Percentiles rank a stretch among this genome's conserved stretches.
These are phyloP conservation scores for Tinea trinotella DNA, from an alignment of 2,888 invertebrate genomes.

Conservation along the genomic window DNA sequence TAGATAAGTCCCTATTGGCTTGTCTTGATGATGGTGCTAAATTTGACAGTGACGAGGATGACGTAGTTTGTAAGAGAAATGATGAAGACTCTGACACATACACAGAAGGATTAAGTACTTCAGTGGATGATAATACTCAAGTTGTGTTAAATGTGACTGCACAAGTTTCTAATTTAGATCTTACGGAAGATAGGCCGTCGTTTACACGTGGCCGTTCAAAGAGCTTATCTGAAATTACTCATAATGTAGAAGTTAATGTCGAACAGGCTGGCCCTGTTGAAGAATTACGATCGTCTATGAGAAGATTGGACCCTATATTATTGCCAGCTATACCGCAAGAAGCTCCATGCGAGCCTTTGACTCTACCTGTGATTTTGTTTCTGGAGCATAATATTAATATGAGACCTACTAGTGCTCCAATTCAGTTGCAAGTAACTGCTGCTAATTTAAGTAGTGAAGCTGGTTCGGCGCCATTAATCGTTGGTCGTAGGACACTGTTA, in stretches of 20 bases:
- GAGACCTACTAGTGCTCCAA: constrained; percentile 61
- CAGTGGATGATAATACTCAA: constrained; percentile 54
- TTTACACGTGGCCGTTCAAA: constrained; percentile 47
- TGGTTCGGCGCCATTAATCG: constrained; percentile 54
- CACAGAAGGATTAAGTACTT: constrained; percentile 32
- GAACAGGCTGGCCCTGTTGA: constrained; percentile 46
- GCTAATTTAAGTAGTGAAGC: constrained; percentile 58
- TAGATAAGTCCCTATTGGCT: constrained; percentile 66
- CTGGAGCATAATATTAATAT: constrained; percentile 60
- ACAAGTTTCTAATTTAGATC: constrained; percentile 34
- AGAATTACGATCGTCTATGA: constrained; percentile 58
- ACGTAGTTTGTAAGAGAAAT: constrained; percentile 59
- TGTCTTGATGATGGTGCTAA: constrained; percentile 54
- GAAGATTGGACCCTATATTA: constrained; percentile 58
- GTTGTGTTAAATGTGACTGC: constrained; percentile 40
- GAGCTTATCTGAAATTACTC: constrained; percentile 53
- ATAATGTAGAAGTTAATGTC: constrained; percentile 27
- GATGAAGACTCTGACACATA: constrained; percentile 5
- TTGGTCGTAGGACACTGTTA: constrained; percentile 53
- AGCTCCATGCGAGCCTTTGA: constrained; percentile 44
- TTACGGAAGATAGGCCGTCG: constrained; percentile 35
- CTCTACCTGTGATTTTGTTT: constrained; percentile 61
- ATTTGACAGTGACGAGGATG: constrained; percentile 57
- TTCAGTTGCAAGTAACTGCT: constrained; percentile 61
- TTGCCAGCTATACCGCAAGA: constrained; percentile 51